A percentile compares a stretch with the other conserved stretches of the same genome.
These are phyloP conservation scores for Pelosia muscerda DNA, from an alignment of 2,888 invertebrate genomes.

Conservation along the genomic window DNA sequence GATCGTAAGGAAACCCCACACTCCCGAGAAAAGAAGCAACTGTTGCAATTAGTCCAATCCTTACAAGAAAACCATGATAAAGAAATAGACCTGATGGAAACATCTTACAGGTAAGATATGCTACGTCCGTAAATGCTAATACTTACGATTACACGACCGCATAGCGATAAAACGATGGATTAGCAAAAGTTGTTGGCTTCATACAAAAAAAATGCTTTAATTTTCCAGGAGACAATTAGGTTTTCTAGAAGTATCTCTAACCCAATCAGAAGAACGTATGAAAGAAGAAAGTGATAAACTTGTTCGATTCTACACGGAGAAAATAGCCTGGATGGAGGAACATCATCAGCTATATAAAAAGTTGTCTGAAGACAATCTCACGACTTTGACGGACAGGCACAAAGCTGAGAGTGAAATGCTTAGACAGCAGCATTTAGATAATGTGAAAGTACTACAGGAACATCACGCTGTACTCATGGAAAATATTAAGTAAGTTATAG, in stretches of 20 bases:
- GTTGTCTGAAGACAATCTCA: slow-evolving; percentile 83
- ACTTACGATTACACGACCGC: not conserved
- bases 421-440: slow-evolving; percentile 81
- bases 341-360: slow-evolving; percentile 82
- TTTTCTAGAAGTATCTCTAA: slow-evolving; percentile 85
- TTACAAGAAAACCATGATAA: slow-evolving; percentile 87
- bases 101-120: slow-evolving; percentile 85
- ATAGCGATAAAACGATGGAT: not conserved
- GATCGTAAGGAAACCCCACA: slow-evolving; percentile 68
- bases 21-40: slow-evolving; percentile 72
- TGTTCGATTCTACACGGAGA: slow-evolving; percentile 81
- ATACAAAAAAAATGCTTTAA: not conserved
- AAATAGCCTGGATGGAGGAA: slow-evolving; percentile 83
- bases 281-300: slow-evolving; percentile 86
- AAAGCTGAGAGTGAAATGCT: slow-evolving; percentile 76
- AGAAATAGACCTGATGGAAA: slow-evolving; percentile 88
- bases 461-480: slow-evolving; percentile 86
- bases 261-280: slow-evolving; percentile 86
- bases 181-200: not conserved
- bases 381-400: slow-evolving; percentile 78
- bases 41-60: slow-evolving; percentile 82
- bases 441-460: slow-evolving; percentile 76
- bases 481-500: slow-evolving; percentile 81
- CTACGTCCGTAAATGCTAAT: not conserved
- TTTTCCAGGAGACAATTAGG: slow-evolving; percentile 85